Conservation (phyloP, 2,113 vertebrate genomes). For the Xyrauchen texanus region DNA sequence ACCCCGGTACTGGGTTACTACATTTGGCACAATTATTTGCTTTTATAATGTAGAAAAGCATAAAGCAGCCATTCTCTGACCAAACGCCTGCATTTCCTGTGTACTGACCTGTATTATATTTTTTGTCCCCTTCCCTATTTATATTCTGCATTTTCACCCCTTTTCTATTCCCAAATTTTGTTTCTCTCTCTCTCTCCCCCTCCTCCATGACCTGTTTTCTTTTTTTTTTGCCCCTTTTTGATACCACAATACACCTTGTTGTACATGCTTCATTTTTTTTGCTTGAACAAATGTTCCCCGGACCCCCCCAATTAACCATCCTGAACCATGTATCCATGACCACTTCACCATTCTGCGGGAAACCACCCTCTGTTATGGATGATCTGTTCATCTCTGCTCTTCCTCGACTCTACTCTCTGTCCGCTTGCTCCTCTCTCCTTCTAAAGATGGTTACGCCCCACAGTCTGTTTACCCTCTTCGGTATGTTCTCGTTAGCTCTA, state of each 20-base stretch:
- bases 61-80: conserved; percentile 99
- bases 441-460: conserved; percentile 91
- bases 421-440: conserved; percentile 86
- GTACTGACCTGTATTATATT: conserved; percentile 99
- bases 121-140: conserved; percentile 90
- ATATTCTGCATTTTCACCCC: conserved; percentile 85
- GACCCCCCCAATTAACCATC: conserved; percentile 91
- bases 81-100: conserved; percentile 99
- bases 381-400: conserved; percentile 99
- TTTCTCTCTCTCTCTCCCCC: conserved; percentile 46
- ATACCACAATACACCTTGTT: conserved; percentile 42
- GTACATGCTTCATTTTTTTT: conserved; percentile 81
- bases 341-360: conserved; percentile 99
- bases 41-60: conserved; percentile 85
- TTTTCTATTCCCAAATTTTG: conserved; percentile 74
- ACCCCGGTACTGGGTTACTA: conserved; percentile 91
- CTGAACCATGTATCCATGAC: conserved; percentile 87
- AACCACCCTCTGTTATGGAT: conserved; percentile 99
- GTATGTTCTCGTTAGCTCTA: conserved; percentile 92
- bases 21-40: conserved; percentile 89
- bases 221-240: conserved; percentile 74
- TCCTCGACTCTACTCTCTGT: conserved; percentile 99
- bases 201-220: conserved; percentile 72
- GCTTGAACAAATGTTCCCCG: conserved; percentile 81
- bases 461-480: conserved; percentile 89